Evolutionary conservation across 2,113 vertebrate species (phyloP).

Genomic region (Illadopsis cleaveri): DNA sequence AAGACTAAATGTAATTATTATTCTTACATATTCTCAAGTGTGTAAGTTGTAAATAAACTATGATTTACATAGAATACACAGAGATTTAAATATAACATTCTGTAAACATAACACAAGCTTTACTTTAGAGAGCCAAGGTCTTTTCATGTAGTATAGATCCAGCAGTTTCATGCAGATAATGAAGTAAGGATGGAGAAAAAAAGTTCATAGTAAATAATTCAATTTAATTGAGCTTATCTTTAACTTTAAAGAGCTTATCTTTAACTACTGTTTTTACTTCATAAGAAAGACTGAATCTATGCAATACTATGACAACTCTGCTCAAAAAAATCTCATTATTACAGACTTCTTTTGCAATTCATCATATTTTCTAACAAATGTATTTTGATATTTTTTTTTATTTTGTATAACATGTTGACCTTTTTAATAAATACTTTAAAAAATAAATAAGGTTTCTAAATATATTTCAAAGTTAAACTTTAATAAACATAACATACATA

Average conservation of each 20-base stretch:
- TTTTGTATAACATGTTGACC: background rate
- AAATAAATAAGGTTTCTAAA: background rate
- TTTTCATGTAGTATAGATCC: background rate
- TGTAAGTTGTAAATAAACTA: conserved; percentile 9
- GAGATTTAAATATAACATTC: background rate
- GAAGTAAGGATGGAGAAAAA: background rate
- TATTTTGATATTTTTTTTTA: background rate
- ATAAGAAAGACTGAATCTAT: background rate
- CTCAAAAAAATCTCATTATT: background rate
- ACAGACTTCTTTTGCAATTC: background rate
- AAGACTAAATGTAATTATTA: conserved; percentile 27
- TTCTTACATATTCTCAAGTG: background rate
- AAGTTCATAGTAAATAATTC: background rate
- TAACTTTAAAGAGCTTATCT: background rate
- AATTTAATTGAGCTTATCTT: background rate
- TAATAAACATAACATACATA: accelerated
- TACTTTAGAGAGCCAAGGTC: background rate
- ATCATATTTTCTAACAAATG: background rate
- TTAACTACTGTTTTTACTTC: background rate
- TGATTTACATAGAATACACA: conserved; percentile 11
- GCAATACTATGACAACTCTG: background rate
- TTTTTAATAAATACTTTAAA: background rate
- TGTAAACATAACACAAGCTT: background rate
- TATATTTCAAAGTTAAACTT: background rate
- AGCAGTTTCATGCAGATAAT: background rate